Conservation (phyloP, 2,113 vertebrate species). For the Halichoeres trimaculatus region DNA sequence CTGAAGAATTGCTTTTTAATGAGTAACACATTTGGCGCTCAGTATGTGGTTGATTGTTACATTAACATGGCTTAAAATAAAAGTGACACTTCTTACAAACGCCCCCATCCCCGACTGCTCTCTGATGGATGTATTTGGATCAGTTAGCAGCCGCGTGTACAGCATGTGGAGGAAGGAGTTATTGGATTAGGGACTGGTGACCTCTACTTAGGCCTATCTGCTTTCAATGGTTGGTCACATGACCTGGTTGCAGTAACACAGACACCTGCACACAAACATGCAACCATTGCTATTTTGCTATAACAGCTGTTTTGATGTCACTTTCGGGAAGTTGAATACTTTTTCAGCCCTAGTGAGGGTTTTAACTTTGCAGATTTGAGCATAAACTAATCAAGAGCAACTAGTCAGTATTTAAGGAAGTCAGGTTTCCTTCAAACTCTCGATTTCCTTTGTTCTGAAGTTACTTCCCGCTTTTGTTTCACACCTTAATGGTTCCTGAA, state of each 20-base stretch:
- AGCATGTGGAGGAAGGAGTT: constrained; percentile 60
- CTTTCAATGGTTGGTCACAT: constrained; percentile 54
- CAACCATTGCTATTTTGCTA: background rate
- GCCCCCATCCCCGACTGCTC: background rate
- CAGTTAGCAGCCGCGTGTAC: constrained; percentile 9
- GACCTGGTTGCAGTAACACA: constrained; percentile 50
- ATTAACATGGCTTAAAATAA: constrained; percentile 25
- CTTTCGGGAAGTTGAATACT: background rate
- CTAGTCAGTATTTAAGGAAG: constrained; percentile 3
- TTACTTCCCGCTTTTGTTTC: constrained; percentile 55
- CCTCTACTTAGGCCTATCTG: constrained; percentile 44
- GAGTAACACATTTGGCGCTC: constrained; percentile 62
- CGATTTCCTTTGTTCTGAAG: background rate
- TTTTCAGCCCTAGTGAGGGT: background rate
- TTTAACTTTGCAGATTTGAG: background rate
- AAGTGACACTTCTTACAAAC: constrained; percentile 8
- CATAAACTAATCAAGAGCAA: constrained; percentile 2
- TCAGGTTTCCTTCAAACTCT: constrained; percentile 10
- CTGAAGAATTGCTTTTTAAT: constrained; percentile 67
- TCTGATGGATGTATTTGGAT: constrained; percentile 29
- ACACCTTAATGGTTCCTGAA: constrained; percentile 1
- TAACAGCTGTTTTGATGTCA: too few relatives aligned
- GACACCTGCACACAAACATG: constrained; percentile 9
- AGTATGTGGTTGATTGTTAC: constrained; percentile 58
- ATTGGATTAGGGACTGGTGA: constrained; percentile 70